Evolutionary conservation across 2,888 invertebrate genomes (phyloP), one percentile per base, ranked within the genome.

Genomic region (Meteorus colon): DNA sequence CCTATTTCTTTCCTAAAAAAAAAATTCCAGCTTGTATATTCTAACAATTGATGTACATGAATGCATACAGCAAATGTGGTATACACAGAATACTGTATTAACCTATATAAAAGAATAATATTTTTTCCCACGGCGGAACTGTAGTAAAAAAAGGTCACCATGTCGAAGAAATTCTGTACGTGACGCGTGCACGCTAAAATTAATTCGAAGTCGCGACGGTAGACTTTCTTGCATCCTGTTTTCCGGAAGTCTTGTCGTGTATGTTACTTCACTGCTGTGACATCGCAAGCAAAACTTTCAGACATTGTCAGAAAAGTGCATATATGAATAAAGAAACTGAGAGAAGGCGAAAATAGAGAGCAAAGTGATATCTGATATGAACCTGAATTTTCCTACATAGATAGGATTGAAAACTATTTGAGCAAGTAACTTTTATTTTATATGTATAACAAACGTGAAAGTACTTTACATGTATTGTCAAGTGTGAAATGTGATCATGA

Each of bases 141-240:
- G 19, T 5, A 55, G 55, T 19, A 8, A 48, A 48, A 24, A 55
- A 55, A 55, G 19, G 55, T 19, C 55, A 55, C 19, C 19, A 19
- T 55, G 55, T 19, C 19, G 19, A 8, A n/a, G 19, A 55, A 55
- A 55, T 19, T 55, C 8, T 19, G 10, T n/a, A 48, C 19, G 19
- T 66, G 66, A 66, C 66, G 66, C 5, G 59, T 45, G 74, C 37
- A 77, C 55, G 51, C n/a, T 31, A 19, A 78, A 79, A 79, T 70
- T 79, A 79, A 79, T 79, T 76, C 78, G 67, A 78, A 79, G 78
- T 79, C 78, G 73, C 62, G 71, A 76, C 55, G 55, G 1, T 75
- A 72, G 45, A 55, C 29, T 69, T 69, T 68, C 68, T 65, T 66
- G 71, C 48, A 37, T 51, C 65, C 45, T 60, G 66, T 60, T 63